These are phyloP conservation scores for Nyctalus aviator DNA, from an alignment of 2,797 vertebrate genomes.

Conservation along the genomic window DNA sequence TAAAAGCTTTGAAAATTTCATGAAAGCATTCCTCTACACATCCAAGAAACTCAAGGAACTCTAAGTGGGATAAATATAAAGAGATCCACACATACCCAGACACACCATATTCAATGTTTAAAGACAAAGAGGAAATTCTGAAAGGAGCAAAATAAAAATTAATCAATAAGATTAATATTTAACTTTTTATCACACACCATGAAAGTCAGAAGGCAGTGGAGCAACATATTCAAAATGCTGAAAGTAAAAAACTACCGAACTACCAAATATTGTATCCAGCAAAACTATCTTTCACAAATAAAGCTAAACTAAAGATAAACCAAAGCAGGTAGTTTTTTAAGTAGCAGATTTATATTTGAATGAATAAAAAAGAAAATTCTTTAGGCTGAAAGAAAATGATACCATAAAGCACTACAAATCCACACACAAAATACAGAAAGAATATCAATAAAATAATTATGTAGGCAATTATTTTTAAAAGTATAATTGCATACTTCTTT, in stretches of 20 bases:
- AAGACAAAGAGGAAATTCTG: slow-evolving; percentile 33
- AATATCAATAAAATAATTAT: slow-evolving; percentile 1
- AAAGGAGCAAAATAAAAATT: slow-evolving; percentile 45
- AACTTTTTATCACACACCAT: slow-evolving; percentile 9
- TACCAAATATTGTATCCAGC: background rate
- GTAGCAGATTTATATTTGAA: background rate
- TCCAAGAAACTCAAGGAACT: slow-evolving; percentile 9
- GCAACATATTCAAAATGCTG: background rate
- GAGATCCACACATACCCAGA: background rate
- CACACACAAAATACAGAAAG: background rate
- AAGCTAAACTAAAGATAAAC: background rate
- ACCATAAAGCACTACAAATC: background rate
- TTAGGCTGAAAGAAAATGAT: slow-evolving; percentile 8
- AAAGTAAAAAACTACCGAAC: slow-evolving; percentile 10
- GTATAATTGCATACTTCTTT: slow-evolving; percentile 3
- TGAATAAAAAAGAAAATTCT: background rate
- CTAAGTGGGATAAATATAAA: background rate
- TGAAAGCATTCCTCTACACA: background rate
- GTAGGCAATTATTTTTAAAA: background rate
- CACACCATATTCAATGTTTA: background rate
- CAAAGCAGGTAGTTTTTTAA: background rate
- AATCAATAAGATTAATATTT: background rate
- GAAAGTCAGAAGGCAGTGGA: slow-evolving; percentile 31
- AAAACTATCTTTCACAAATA: slow-evolving; percentile 50
- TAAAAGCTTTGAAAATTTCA: slow-evolving; percentile 27